Evolutionary conservation across 1,140 invertebrate species (phyloP), one percentile per base, ranked within the genome.

Genomic region (Zophobas morio): DNA sequence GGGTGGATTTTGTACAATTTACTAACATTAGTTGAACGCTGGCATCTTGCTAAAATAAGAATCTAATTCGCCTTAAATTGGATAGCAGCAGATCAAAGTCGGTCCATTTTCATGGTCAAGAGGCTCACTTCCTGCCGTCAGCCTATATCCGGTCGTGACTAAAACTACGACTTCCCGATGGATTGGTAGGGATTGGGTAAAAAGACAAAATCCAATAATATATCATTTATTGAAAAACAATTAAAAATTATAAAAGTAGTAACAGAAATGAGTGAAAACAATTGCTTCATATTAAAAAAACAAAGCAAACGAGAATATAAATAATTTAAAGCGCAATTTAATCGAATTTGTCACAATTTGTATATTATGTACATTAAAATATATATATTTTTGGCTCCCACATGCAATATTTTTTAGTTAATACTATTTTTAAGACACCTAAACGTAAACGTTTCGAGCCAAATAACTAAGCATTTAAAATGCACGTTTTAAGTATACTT

Each of bases 111-210:
- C 37, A 70, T 75, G 77, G 77, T 75, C 77, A 78, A 78, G 77
- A 70, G 60, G 77, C 77, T 75, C 49, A 78, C 77, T 78, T 78
- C 77, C 77, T 51, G 73, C 35, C 57, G 33, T 53, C n/a, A 40
- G 39, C 40, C 49, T 53, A 73, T 57, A 53, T 73, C 60, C 60
- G 60, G 37, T 40, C 36, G 37, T 66, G 57, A 66, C 37, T 66
- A 32, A 42, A 66, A 32, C 60, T 66, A 66, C 37, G 60, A 66
- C 60, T 66, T 66, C 60, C 60, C 20, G 60, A 36, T 60, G 56
- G 34, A n/a, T 37, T 37, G 56, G 3, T 36, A 60, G 35, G 36
- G 56, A 37, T 20, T 20, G n/a, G 36, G 33, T 60, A 4, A 60
- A 60, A 39, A 37, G 39, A n/a, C 37, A 66, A 20, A 66, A 66